Base-by-base conservation (phyloP, 2,113 vertebrate genomes). In the Protobothrops mucrosquamatus region DNA sequence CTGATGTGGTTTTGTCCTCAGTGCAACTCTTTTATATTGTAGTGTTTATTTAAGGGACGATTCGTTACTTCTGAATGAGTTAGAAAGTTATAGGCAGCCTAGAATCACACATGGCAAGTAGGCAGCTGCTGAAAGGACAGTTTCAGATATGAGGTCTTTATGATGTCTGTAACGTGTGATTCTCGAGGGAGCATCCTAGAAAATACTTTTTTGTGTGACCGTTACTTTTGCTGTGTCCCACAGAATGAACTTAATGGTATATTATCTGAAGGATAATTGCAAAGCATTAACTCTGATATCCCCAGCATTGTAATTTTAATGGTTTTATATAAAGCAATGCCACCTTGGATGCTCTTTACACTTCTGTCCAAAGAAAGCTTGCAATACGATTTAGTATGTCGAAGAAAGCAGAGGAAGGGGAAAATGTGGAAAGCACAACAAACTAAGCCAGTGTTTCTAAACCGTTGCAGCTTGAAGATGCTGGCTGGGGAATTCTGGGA, bases 1-100 rank as follows among this genome's bases (percentile, higher is more conserved):
- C 88, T 94, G 93, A 96, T 96, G 95, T 3, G 96, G 94, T 69
- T 96, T 96, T 87, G 96, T 94, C 93, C 91, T 93, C 24, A 6
- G 87, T 93, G 90, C 9, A 92, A 56, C 95, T 91, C 64, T 89
- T 57, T 91, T 81, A 89, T 85, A 96, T 89, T 94, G 91, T 1
- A 85, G 88, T 94, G 26, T 64, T 87, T 94, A 96, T 95, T 96
- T 92, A 59, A 96, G 61, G 18, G 55, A 89, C 94, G 93, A 94
- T 94, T 95, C 95, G 94, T 95, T 95, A 91, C 46, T 2, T 54
- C 0, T 93, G 29, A 91, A 74, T 55, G n/a, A 43, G 22, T 92
- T 93, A 61, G 81, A 87, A 95, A 91, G 64, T 93, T 93, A 94
- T 94, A 94, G 95, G 51, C 86, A 94, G 86, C 89, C 87, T 92